Evolutionary conservation across 2,113 vertebrate genomes (phyloP).

Genomic region (Eubucco bourcierii): DNA sequence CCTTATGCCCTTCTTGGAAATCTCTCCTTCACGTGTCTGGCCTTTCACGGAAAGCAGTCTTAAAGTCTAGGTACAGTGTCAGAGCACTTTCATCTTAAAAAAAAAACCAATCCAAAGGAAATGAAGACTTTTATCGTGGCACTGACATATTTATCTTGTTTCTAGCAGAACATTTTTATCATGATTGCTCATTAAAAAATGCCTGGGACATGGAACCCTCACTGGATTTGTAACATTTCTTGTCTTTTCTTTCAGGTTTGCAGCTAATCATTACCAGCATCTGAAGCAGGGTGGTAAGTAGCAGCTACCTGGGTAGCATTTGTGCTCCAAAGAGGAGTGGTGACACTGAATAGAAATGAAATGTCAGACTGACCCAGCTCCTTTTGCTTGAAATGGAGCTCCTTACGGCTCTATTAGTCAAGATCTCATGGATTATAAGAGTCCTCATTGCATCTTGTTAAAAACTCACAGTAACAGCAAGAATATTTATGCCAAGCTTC

Average conservation of each 20-base stretch:
- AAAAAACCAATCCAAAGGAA: background rate
- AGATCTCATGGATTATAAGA: background rate
- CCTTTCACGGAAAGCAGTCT: background rate
- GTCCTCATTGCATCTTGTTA: background rate
- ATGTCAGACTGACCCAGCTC: background rate
- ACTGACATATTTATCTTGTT: background rate
- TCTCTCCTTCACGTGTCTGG: rapidly evolving
- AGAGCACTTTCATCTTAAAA: background rate
- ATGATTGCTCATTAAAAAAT: background rate
- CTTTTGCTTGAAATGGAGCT: background rate
- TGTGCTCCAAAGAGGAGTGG: background rate
- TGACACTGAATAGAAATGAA: background rate
- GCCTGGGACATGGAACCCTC: background rate
- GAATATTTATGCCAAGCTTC: background rate
- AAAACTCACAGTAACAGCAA: background rate
- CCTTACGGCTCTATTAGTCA: background rate
- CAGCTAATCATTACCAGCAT: background rate
- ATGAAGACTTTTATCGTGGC: background rate
- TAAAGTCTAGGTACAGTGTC: background rate
- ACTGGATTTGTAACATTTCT: background rate
- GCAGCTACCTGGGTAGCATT: background rate
- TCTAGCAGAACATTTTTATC: background rate
- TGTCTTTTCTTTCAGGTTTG: background rate
- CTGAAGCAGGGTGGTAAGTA: background rate
- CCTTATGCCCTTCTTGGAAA: background rate